Evolutionary conservation across 2,113 vertebrate species (phyloP).

Genomic region (Macrotis lagotis): DNA sequence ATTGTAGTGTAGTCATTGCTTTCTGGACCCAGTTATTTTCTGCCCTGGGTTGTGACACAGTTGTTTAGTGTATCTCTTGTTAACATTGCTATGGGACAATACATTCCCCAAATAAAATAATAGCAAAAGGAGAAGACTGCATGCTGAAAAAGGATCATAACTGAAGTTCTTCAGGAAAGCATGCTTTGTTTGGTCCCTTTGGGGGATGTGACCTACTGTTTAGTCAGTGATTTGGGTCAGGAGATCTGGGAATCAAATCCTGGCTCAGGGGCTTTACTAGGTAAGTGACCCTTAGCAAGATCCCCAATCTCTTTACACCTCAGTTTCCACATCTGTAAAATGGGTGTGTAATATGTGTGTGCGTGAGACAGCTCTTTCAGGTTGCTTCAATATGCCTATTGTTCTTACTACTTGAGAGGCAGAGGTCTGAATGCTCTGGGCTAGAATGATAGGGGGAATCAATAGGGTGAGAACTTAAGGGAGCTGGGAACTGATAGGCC

Average conservation of each 20-base stretch:
- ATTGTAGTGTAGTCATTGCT: background rate
- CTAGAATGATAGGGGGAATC: background rate
- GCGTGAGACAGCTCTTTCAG: background rate
- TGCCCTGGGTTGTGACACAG: background rate
- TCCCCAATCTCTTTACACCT: background rate
- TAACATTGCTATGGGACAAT: constrained; percentile 44
- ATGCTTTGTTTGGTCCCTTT: background rate
- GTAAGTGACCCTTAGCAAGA: background rate
- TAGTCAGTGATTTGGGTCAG: background rate
- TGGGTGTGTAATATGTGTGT: background rate
- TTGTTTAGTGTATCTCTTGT: constrained; percentile 26
- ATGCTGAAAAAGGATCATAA: constrained; percentile 11
- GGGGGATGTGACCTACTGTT: background rate
- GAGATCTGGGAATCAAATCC: background rate
- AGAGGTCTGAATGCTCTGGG: background rate
- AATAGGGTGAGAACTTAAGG: background rate
- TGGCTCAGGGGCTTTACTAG: background rate
- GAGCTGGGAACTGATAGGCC: background rate
- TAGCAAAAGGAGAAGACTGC: constrained; percentile 43
- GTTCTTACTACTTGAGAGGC: background rate
- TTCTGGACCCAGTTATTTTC: background rate
- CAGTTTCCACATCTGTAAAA: background rate
- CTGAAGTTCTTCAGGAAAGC: constrained; percentile 21
- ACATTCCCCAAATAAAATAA: constrained; percentile 45
- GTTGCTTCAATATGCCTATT: background rate